Conservation (phyloP, 1,140 invertebrate genomes). For the Caenorhabditis tropicalis region DNA sequence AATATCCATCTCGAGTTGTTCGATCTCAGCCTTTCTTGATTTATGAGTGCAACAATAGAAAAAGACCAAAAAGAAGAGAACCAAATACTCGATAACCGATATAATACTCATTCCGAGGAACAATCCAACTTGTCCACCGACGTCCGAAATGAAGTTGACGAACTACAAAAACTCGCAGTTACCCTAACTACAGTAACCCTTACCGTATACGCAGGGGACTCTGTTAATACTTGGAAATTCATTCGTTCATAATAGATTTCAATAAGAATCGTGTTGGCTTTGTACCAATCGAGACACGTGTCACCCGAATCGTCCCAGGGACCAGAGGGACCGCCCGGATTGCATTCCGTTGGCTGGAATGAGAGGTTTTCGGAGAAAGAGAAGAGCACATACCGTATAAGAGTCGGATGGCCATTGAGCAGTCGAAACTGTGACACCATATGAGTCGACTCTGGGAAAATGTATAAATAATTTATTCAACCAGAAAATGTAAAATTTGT, state of each 20-base stretch:
- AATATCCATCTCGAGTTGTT: slow-evolving; percentile 44
- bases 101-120: slow-evolving; percentile 62
- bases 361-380: too few relatives aligned
- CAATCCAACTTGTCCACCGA: slow-evolving; percentile 60
- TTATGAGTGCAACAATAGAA: slow-evolving; percentile 56
- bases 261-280: slow-evolving; percentile 60
- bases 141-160: slow-evolving; percentile 61
- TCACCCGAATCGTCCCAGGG: not conserved
- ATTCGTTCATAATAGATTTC: slow-evolving; percentile 63
- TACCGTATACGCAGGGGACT: slow-evolving; percentile 62
- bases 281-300: slow-evolving; percentile 58
- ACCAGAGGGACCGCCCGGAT: slow-evolving; percentile 41
- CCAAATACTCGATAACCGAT: slow-evolving; percentile 51
- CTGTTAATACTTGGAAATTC: slow-evolving; percentile 61
- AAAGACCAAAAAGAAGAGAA: slow-evolving; percentile 49
- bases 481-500: too few relatives aligned
- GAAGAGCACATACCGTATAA: slow-evolving; percentile 50
- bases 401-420: slow-evolving; percentile 60
- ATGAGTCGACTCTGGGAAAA: slow-evolving; percentile 49
- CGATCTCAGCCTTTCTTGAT: slow-evolving; percentile 36
- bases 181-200: not conserved
- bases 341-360: slow-evolving; percentile 48
- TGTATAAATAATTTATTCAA: too few relatives aligned
- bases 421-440: slow-evolving; percentile 62
- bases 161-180: slow-evolving; percentile 51